Conservation (phyloP, 2,113 vertebrate species). For the Osmerus mordax region DNA sequence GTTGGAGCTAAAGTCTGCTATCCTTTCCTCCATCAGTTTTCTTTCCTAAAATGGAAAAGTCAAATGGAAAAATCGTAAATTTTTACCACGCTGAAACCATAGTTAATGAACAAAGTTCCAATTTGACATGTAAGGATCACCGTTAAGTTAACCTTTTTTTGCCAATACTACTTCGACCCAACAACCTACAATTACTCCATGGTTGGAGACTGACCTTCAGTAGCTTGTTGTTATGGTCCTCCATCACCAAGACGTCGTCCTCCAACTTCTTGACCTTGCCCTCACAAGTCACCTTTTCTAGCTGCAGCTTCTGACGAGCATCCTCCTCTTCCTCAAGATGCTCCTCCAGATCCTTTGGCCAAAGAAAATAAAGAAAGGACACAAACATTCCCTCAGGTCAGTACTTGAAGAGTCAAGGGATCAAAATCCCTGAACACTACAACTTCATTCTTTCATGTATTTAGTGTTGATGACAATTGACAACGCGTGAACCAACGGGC, state of each 20-base stretch:
- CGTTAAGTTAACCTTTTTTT: no score
- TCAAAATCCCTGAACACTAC: background rate
- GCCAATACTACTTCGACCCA: background rate
- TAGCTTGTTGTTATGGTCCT: slow-evolving; percentile 91
- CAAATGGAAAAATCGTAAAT: background rate
- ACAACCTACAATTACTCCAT: background rate
- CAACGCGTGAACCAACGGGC: background rate
- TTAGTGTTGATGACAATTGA: no score
- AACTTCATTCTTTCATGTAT: no score
- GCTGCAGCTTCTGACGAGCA: slow-evolving; percentile 84
- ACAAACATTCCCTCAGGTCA: background rate
- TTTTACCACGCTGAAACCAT: background rate
- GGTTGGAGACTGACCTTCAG: slow-evolving; percentile 72
- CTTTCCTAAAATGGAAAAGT: slow-evolving; percentile 73
- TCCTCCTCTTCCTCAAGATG: slow-evolving; percentile 86
- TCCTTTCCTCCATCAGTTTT: slow-evolving; percentile 87
- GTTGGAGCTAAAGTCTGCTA: slow-evolving; percentile 87
- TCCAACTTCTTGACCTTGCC: slow-evolving; percentile 93
- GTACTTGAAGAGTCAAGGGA: background rate
- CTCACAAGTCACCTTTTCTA: slow-evolving; percentile 85
- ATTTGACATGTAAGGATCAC: no score
- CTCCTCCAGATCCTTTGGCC: slow-evolving; percentile 83
- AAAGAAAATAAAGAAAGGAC: background rate
- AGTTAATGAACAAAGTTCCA: no score
- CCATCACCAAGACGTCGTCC: slow-evolving; percentile 87